Base-by-base conservation (phyloP, 2,888 invertebrate genomes). In the Marasmarcha lunaedactyla region DNA sequence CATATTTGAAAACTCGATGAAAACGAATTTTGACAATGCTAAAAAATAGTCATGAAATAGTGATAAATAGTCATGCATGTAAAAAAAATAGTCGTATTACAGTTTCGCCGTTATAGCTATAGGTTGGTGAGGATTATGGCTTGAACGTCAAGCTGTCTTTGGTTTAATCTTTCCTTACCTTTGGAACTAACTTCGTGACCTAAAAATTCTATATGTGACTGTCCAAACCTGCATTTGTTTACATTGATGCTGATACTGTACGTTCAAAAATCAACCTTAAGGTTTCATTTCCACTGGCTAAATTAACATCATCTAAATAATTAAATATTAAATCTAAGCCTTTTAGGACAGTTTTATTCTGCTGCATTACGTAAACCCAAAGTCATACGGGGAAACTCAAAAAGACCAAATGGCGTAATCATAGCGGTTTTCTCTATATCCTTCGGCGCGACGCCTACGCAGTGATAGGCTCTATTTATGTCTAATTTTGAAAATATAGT, bases 251-350 rank as follows among this genome's bases (percentile, higher is more conserved):
- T 38, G 1, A 51, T 30, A 7, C 43, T 45, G 14, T 13, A 7
- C 34, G 12, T 34, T 34, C 34, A 12, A 34, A 34, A 6, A 34
- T 12, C 12, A 34, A 14, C 14, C 12, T 14, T 9, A 34, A 15
- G 4, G 9, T 37, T 12, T n/a, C 15, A 15, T 35, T 13, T 5
- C 15, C 11, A 1, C 51, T 52, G n/a, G 51, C 52, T 1, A 57
- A 41, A 10, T 62, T 38, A 11, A 61, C 45, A 43, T 63, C 63
- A 39, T 63, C 60, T 9, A 59, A 43, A 40, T 57, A 63, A 4
- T 38, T 37, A 38, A 47, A 54, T 3, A 45, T 37, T 43, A 54
- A 50, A 26, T 50, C 54, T 1, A 56, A 38, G 2, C 44, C 49
- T 2, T 38, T 33, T 1, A 49, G 14, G 1, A 50, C 45, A 2